Conservation (phyloP, 2,797 vertebrate genomes). For the Typhlichthys subterraneus region DNA sequence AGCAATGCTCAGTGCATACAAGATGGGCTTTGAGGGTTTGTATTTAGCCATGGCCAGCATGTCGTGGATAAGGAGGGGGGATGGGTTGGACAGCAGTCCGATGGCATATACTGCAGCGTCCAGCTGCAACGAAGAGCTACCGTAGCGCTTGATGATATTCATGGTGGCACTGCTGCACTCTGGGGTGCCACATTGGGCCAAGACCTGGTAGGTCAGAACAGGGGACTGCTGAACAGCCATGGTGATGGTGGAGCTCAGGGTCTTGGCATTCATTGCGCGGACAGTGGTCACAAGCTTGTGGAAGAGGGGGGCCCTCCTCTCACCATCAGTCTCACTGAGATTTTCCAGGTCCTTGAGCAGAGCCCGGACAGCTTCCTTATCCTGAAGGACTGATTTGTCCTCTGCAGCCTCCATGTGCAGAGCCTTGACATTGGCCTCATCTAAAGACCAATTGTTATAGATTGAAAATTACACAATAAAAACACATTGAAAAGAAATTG, state of each 20-base stretch:
- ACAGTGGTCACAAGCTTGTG: slow-evolving; percentile 83
- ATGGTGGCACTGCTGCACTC: slow-evolving; percentile 89
- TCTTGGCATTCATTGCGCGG: slow-evolving; percentile 80
- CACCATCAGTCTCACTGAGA: slow-evolving; percentile 76
- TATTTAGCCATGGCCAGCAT: slow-evolving; percentile 87
- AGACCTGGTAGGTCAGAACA: slow-evolving; percentile 85
- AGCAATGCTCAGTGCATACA: slow-evolving; percentile 89
- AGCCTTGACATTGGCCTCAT: slow-evolving; percentile 63
- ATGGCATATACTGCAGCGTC: slow-evolving; percentile 85
- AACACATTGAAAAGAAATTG: background rate
- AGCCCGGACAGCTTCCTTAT: slow-evolving; percentile 76
- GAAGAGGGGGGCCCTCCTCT: slow-evolving; percentile 86
- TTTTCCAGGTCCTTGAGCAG: slow-evolving; percentile 82
- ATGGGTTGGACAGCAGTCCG: slow-evolving; percentile 86
- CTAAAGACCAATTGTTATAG: slow-evolving; percentile 55
- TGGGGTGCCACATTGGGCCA: slow-evolving; percentile 90
- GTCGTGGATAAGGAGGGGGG: slow-evolving; percentile 79
- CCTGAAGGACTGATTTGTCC: slow-evolving; percentile 72
- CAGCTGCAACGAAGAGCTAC: slow-evolving; percentile 71
- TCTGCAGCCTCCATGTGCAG: slow-evolving; percentile 83
- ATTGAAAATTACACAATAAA: background rate
- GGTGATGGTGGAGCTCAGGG: slow-evolving; percentile 77
- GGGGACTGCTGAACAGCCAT: slow-evolving; percentile 79
- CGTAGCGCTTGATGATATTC: slow-evolving; percentile 81
- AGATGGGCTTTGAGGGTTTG: slow-evolving; percentile 84